Evolutionary conservation across 2,888 invertebrate genomes (phyloP).

Genomic region (Lingula anatina): DNA sequence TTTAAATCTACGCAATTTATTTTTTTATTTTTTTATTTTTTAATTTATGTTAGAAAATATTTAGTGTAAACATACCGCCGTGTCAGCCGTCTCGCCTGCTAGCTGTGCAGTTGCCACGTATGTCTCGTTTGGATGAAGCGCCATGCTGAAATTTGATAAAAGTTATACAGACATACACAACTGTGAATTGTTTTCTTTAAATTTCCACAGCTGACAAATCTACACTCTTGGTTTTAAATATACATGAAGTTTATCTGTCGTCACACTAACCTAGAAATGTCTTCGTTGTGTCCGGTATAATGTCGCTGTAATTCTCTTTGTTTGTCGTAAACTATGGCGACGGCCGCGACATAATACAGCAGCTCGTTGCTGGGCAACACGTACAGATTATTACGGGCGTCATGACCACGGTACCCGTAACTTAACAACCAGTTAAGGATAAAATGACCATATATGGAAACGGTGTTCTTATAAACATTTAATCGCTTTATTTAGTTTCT

Average conservation of each 20-base stretch:
- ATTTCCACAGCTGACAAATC: too few species aligned
- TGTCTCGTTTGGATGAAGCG: slow-evolving; percentile 80
- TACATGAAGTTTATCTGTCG: too few species aligned
- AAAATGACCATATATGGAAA: too few species aligned
- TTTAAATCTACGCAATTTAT: too few species aligned
- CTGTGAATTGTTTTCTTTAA: too few species aligned
- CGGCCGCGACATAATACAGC: slow-evolving; percentile 86
- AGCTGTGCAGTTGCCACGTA: slow-evolving; percentile 84
- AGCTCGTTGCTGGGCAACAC: slow-evolving; percentile 53
- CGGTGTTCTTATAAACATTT: too few species aligned
- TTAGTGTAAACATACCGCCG: slow-evolving; percentile 17
- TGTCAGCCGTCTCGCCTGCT: slow-evolving; percentile 22
- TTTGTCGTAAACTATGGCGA: slow-evolving; percentile 81
- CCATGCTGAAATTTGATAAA: slow-evolving; percentile 62
- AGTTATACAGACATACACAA: neutral
- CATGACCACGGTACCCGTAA: slow-evolving; percentile 39
- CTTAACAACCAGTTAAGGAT: too few species aligned
- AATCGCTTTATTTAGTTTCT: too few species aligned
- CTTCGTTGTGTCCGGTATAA: slow-evolving; percentile 87
- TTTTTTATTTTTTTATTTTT: too few species aligned
- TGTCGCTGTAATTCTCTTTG: slow-evolving; percentile 84
- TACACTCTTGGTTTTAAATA: too few species aligned
- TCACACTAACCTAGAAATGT: slow-evolving; percentile 73
- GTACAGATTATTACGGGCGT: slow-evolving; percentile 29
- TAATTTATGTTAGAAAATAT: too few species aligned